These are phyloP conservation scores for Andinoacara biseriatus DNA, from an alignment of 2,113 vertebrate genomes.

Conservation along the genomic window DNA sequence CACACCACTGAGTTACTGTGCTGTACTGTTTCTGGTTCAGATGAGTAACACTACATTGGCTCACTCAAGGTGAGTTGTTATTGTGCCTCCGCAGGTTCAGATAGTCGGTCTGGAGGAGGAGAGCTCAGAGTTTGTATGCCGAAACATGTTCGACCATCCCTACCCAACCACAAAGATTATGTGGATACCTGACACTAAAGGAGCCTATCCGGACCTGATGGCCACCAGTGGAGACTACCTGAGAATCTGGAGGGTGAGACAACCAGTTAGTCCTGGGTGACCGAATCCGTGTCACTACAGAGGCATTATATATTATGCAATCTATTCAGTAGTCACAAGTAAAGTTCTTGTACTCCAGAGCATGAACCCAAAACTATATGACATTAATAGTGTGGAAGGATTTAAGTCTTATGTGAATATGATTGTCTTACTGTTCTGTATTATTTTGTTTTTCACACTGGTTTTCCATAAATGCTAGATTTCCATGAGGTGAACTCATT, in stretches of 20 bases:
- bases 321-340: background rate
- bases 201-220: slow-evolving; percentile 35
- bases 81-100: slow-evolving; percentile 23
- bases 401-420: too few relatives aligned
- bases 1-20: background rate
- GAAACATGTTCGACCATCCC: slow-evolving; percentile 38
- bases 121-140: slow-evolving; percentile 32
- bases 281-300: background rate
- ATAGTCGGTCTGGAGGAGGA: slow-evolving; percentile 37
- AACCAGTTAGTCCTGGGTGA: background rate
- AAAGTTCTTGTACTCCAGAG: background rate
- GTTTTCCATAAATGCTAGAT: too few relatives aligned
- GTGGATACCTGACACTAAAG: slow-evolving; percentile 36
- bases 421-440: too few relatives aligned
- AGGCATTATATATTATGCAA: background rate
- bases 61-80: slow-evolving; percentile 25
- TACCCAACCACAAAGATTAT: slow-evolving; percentile 46
- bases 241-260: slow-evolving; percentile 39
- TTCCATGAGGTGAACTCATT: too few relatives aligned
- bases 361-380: too few relatives aligned
- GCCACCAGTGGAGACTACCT: slow-evolving; percentile 41
- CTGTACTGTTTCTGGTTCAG: background rate
- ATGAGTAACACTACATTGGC: slow-evolving; percentile 10
- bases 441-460: too few relatives aligned
- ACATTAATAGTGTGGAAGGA: too few relatives aligned